Conservation (phyloP, 2,888 invertebrate species). For the Carterocephalus palaemon region DNA sequence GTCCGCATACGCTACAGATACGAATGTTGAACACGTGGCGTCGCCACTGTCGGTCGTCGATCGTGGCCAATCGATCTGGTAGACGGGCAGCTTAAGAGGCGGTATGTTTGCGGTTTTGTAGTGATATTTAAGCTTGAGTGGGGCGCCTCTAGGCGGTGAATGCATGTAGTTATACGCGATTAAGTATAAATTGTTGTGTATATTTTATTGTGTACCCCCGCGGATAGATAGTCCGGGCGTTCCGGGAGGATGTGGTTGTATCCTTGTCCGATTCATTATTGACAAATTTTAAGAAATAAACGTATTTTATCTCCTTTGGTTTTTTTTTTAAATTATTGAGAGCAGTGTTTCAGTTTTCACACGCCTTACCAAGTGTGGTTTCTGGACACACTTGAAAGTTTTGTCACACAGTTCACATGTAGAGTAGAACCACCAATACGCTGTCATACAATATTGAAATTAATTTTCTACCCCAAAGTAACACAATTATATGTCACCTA, state of each 20-base stretch:
- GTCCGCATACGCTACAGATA: too few relatives aligned
- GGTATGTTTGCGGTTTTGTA: slow-evolving; percentile 13
- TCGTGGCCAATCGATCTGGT: too few relatives aligned
- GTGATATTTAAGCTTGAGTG: slow-evolving; percentile 20
- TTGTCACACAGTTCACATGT: too few relatives aligned
- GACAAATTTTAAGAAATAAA: slow-evolving; percentile 75
- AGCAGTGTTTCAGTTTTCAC: slow-evolving; percentile 49
- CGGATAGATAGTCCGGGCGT: slow-evolving; percentile 32
- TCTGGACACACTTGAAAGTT: too few relatives aligned
- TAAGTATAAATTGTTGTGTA: slow-evolving; percentile 47
- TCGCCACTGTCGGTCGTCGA: too few relatives aligned
- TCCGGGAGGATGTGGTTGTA: slow-evolving; percentile 49
- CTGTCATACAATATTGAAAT: too few relatives aligned
- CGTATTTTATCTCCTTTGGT: slow-evolving; percentile 69
- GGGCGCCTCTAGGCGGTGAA: slow-evolving; percentile 15
- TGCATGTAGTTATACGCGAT: slow-evolving; percentile 26
- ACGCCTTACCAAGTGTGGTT: not conserved
- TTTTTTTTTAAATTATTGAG: too few relatives aligned
- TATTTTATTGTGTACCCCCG: slow-evolving; percentile 49
- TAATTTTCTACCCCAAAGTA: too few relatives aligned
- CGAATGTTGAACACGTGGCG: too few relatives aligned
- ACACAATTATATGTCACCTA: too few relatives aligned
- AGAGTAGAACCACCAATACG: too few relatives aligned
- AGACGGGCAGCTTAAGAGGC: too few relatives aligned
- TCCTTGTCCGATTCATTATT: slow-evolving; percentile 57